These are phyloP conservation scores for Babyrousa celebensis DNA, from an alignment of 2,797 vertebrate species.

Conservation along the genomic window DNA sequence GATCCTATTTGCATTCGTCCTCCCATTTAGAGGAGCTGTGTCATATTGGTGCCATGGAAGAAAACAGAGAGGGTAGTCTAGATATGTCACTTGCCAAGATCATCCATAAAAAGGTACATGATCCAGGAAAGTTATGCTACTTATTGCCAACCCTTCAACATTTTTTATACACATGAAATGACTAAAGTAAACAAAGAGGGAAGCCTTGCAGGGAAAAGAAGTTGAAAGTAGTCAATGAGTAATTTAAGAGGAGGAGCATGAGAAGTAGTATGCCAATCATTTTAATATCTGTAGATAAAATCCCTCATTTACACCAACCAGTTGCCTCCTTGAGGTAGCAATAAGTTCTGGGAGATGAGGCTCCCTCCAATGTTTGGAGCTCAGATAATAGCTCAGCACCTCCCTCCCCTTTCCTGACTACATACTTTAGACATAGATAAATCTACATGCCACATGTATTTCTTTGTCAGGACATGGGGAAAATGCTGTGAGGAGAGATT, in stretches of 20 bases:
- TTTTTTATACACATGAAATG: constrained; percentile 5
- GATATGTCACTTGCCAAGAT: constrained; percentile 2
- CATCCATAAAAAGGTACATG: background rate
- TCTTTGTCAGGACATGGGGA: background rate
- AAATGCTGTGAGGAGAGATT: background rate
- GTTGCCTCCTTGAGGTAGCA: background rate
- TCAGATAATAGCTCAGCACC: background rate
- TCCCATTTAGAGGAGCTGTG: background rate
- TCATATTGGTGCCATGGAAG: background rate
- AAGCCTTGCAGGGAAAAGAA: constrained; percentile 32
- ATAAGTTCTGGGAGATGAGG: background rate
- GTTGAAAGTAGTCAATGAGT: constrained; percentile 24
- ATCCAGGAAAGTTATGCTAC: constrained; percentile 34
- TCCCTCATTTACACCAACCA: background rate
- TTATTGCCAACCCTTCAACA: background rate
- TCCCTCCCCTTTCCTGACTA: background rate
- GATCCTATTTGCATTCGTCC: background rate
- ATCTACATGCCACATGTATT: background rate
- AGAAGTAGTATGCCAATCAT: background rate
- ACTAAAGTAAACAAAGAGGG: constrained; percentile 21
- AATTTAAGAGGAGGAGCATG: background rate
- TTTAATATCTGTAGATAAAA: constrained; percentile 27
- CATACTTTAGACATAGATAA: background rate
- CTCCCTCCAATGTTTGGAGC: background rate
- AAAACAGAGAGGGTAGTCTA: background rate